Base-by-base conservation (phyloP, 2,888 invertebrate genomes). In the Eupsilia transversa region DNA sequence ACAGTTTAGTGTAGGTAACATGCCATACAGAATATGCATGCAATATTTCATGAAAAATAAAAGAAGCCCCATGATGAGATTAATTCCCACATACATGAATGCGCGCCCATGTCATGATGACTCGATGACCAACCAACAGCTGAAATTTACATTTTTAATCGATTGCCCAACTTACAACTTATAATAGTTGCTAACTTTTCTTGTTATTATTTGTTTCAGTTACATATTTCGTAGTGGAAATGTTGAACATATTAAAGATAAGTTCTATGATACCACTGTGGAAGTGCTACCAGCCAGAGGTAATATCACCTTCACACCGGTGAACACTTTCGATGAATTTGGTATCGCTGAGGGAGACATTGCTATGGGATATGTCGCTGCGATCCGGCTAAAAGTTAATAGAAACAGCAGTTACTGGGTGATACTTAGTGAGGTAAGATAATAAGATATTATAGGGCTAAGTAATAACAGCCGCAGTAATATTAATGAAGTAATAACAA, bases 161-260 rank as follows among this genome's bases (percentile, higher is more conserved):
- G 0, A 30, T n/a, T 3, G 3, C 6, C 43, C 20, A 56, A 20
- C 0, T 35, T 14, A 14, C 17, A 30, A 14, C 1, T 2, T 23
- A 27, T 6, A 20, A 43, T n/a, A 7, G 7, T 49, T 41, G 3
- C 10, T 71, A 33, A 41, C 1, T 10, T 23, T 46, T 41, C 30
- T 23, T 27, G 0, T 17, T 49, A 35, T 61, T 20, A 33, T 93
- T 49, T 59, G 23, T 52, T 74, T n/a, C 91, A 98, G 98, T 87
- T 99, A 97, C 94, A 96, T 97, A 78, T 98, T 99, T 92, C 97
- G 98, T 78, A 99, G 99, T 93, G 99, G 99, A 41, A 99, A 99
- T 93, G 97, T 97, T 0, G 98, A 99, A 88, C 99, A 99, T 94
- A 98, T 98, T 0, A 98, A 98, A 1, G 99, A 99, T 94, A 98